Evolutionary conservation across 2,113 vertebrate species (phyloP).

Genomic region (Paralichthys olivaceus): DNA sequence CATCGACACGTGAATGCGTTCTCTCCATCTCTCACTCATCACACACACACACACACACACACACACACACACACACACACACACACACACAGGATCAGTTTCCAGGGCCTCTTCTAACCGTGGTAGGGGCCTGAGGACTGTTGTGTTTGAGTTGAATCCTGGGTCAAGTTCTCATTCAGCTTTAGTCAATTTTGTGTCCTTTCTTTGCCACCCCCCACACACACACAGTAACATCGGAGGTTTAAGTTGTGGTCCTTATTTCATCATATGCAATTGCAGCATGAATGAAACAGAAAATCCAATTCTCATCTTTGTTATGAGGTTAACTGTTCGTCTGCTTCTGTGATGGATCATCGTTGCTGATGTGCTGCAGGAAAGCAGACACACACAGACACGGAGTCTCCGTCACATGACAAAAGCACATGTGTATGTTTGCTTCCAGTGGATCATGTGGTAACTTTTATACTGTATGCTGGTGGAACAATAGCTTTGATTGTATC

Average conservation of each 20-base stretch:
- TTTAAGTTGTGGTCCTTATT: not conserved
- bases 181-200: slow-evolving; percentile 1
- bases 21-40: not conserved
- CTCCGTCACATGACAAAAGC: slow-evolving; percentile 38
- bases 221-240: not conserved
- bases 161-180: slow-evolving; percentile 23
- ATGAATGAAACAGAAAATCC: slow-evolving; percentile 1
- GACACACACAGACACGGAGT: not conserved
- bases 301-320: not conserved
- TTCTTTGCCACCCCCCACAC: not conserved
- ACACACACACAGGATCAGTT: no score
- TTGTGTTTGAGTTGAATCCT: slow-evolving; percentile 17
- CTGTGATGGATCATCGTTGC: slow-evolving; percentile 12
- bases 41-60: not conserved
- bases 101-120: no score
- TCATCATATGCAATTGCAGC: not conserved
- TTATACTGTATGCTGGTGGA: slow-evolving; percentile 20
- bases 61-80: not conserved
- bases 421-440: slow-evolving; percentile 10
- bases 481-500: slow-evolving; percentile 57
- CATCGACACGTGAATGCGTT: no score
- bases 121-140: no score
- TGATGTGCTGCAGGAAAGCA: slow-evolving; percentile 14
- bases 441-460: slow-evolving; percentile 30
- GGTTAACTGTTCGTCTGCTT: slow-evolving; percentile 1